Conservation (phyloP, 2,888 invertebrate genomes). For the Zaprionus obscuricornis region DNA sequence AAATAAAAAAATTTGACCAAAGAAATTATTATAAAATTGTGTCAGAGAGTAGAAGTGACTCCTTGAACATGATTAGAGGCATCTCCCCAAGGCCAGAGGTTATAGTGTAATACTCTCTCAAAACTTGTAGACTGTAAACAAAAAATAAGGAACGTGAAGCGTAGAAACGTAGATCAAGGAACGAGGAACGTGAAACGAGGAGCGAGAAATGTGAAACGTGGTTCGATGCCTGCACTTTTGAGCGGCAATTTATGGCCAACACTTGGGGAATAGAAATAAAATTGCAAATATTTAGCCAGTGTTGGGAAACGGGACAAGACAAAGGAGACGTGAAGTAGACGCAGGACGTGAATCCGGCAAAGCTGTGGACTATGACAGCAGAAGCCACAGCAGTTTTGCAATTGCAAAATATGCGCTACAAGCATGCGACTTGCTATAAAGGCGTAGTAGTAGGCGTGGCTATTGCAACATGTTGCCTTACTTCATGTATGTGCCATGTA, state of each 20-base stretch:
- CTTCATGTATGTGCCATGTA: constrained; percentile 25
- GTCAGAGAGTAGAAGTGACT: too few relatives aligned
- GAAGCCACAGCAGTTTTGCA: constrained; percentile 52
- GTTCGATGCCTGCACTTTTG: constrained; percentile 33
- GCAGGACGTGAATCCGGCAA: constrained; percentile 34
- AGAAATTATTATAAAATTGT: too few relatives aligned
- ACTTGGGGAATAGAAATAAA: constrained; percentile 57
- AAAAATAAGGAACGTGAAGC: background rate
- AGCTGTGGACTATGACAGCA: constrained; percentile 59
- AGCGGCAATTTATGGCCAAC: constrained; percentile 62
- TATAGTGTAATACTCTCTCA: too few relatives aligned
- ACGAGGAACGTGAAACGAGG: background rate
- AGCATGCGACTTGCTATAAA: constrained; percentile 47
- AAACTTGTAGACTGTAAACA: too few relatives aligned
- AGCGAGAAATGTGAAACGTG: background rate
- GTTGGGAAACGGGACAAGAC: too few relatives aligned
- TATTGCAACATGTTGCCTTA: constrained; percentile 67
- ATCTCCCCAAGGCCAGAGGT: too few relatives aligned
- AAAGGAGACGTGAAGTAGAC: too few relatives aligned
- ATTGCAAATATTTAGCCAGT: constrained; percentile 68
- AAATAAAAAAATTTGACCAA: too few relatives aligned
- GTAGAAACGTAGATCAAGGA: too few relatives aligned
- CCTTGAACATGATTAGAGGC: too few relatives aligned
- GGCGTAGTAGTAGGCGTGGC: constrained; percentile 20
- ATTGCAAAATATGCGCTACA: constrained; percentile 59